These are phyloP conservation scores for Lingula anatina DNA, from an alignment of 2,888 invertebrate genomes.

Conservation along the genomic window DNA sequence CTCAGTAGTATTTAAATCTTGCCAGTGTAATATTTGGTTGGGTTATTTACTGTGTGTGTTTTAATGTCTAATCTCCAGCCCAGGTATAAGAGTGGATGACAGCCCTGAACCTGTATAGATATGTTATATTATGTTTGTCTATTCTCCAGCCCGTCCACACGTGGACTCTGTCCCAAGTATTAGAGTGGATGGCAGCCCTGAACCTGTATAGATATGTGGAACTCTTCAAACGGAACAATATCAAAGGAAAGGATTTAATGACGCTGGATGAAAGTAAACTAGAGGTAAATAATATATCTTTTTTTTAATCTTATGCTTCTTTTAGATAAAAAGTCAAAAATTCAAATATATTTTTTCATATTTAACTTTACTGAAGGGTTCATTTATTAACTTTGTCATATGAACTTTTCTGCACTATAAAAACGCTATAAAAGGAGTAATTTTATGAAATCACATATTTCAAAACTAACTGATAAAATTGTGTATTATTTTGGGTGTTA, in stretches of 20 bases:
- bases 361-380: background rate
- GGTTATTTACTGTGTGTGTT: too few relatives aligned
- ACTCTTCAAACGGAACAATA: conserved; percentile 66
- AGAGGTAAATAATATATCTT: conserved; percentile 56
- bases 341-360: background rate
- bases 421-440: too few relatives aligned
- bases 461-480: too few relatives aligned
- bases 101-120: conserved; percentile 66
- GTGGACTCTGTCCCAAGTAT: conserved; percentile 67
- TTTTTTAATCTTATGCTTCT: background rate
- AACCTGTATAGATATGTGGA: conserved; percentile 69
- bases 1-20: background rate
- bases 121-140: too few relatives aligned
- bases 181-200: conserved; percentile 72
- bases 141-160: conserved; percentile 63
- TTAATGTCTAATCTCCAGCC: conserved; percentile 56
- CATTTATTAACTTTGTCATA: conserved; percentile 7
- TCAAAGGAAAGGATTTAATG: conserved; percentile 65
- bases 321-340: background rate
- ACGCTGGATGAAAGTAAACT: conserved; percentile 65
- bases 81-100: conserved; percentile 75
- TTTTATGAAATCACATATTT: too few relatives aligned
- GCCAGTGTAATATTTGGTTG: background rate
- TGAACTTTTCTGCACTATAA: too few relatives aligned
- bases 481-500: too few relatives aligned